A percentile compares a stretch with the other conserved stretches of the same genome.
phyloP scores from a whole-genome alignment of 2,113 vertebrate species.

The Engraulis encrasicolus region DNA sequence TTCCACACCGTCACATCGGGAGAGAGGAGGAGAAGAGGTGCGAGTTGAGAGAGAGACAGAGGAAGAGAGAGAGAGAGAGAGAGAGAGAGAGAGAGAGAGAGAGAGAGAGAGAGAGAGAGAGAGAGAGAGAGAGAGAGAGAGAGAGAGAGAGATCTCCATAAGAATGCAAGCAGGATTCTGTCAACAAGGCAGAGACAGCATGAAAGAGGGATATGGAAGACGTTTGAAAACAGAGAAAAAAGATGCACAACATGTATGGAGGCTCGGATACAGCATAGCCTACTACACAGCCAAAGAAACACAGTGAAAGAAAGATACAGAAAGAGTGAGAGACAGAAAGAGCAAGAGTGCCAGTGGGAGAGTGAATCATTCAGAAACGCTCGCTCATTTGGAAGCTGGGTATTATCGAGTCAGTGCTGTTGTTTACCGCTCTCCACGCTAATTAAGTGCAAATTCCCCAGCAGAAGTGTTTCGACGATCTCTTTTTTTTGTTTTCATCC shows the following conservation, averaged over 20 bases:
- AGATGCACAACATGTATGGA: too few species aligned
- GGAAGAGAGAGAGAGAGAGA: not conserved
- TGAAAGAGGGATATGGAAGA: too few species aligned
- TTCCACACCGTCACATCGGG: not conserved
- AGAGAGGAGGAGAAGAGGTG: not conserved
- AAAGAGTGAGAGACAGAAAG: not conserved
- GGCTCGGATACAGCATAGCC: too few species aligned
- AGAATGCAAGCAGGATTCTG: too few species aligned
- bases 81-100: not conserved
- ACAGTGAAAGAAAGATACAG: not conserved
- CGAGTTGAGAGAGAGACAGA: not conserved
- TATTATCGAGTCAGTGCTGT: constrained; percentile 29
- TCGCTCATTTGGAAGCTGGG: constrained; percentile 33
- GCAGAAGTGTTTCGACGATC: constrained; percentile 26
- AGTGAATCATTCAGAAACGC: constrained; percentile 23
- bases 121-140: not conserved
- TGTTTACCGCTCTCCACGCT: constrained; percentile 37
- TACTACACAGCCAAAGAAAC: too few species aligned
- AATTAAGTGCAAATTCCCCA: constrained; percentile 47
- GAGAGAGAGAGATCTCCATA: too few species aligned
- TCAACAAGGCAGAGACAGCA: too few species aligned
- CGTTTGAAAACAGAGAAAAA: too few species aligned
- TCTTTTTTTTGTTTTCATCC: constrained; percentile 20
- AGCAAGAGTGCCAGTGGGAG: not conserved
- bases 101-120: not conserved